Base-by-base conservation (phyloP, 2,888 invertebrate species). In the Esperia sulphurella region DNA sequence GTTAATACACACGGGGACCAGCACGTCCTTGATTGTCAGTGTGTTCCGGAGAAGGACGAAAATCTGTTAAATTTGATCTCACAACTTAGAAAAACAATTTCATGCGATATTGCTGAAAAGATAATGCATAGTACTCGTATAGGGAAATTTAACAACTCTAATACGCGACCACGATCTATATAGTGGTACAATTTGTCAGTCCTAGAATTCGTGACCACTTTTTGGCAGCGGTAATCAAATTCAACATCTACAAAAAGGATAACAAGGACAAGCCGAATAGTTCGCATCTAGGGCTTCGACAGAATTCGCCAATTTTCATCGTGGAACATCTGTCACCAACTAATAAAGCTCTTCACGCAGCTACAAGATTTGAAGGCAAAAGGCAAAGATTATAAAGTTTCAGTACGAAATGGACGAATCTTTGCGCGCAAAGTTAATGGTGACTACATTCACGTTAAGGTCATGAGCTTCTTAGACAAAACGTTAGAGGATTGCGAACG, bases 401-500 rank as follows among this genome's bases (percentile, higher is more conserved):
- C 46, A 46, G 46, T 46, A 1, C 29, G 46, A 3, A 35, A 29
- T 35, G 49, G 49, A 14, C 37, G 37, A 1, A 48, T 53, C 9
- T 53, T 39, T 14, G 30, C 46, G 12, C 40, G 50, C 1, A 53
- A 50, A 28, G 52, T 50, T 13, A 31, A 39, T 2, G 44, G 47
- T 9, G 44, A 45, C 7, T 33, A 38, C 35, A 44, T 42, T 33
- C 12, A 33, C 10, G 30, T 51, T 4, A 51, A 44, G 28, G 28
- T 21, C 14, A 44, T 37, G 10, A 29, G 10, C 9, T 30, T 14
- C 13, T 9, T 43, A 8, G 28, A 31, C 13, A 43, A 43, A 31
- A 12, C 31, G 9, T 4, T 29, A 6, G 38, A 8, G 38, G 38
- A 2, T 13, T 38, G 12, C n/a, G 38, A 14, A 35, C 33, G 4